phyloP scores from a whole-genome alignment of 1,140 invertebrate genomes.

The Trichoplusia ni region DNA sequence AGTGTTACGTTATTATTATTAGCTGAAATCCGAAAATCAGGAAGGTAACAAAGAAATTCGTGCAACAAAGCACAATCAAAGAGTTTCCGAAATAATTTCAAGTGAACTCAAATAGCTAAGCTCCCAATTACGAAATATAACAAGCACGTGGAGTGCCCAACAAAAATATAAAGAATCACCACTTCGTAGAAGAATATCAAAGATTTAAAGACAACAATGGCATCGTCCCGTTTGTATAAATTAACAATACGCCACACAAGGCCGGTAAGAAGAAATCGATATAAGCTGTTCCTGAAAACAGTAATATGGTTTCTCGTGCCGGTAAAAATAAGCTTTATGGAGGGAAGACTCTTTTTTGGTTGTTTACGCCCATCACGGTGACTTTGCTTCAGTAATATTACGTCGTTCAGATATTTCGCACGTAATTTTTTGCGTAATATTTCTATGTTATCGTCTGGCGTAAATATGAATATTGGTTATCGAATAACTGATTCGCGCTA shows the following conservation, averaged over 20 bases:
- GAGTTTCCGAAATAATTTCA: no score
- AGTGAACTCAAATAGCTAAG: background rate
- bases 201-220: conserved; percentile 16
- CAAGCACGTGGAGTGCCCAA: background rate
- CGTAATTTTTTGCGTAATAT: background rate
- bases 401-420: conserved; percentile 4
- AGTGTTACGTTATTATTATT: no score
- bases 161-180: conserved; percentile 4
- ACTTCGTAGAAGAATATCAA: background rate
- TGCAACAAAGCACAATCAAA: no score
- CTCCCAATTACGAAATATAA: background rate
- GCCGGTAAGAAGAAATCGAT: conserved; percentile 37
- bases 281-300: conserved; percentile 33
- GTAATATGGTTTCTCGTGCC: conserved; percentile 35
- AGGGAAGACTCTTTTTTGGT: background rate
- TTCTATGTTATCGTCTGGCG: conserved; percentile 2
- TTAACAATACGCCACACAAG: conserved; percentile 33
- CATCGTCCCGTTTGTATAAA: conserved; percentile 22
- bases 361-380: conserved; percentile 15
- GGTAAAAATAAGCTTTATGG: conserved; percentile 32
- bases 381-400: background rate
- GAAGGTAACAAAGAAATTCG: no score
- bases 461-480: conserved; percentile 2
- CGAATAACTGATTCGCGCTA: background rate
- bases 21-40: no score